Base-by-base conservation (phyloP, 2,888 invertebrate species). In the Eretmocerus hayati region DNA sequence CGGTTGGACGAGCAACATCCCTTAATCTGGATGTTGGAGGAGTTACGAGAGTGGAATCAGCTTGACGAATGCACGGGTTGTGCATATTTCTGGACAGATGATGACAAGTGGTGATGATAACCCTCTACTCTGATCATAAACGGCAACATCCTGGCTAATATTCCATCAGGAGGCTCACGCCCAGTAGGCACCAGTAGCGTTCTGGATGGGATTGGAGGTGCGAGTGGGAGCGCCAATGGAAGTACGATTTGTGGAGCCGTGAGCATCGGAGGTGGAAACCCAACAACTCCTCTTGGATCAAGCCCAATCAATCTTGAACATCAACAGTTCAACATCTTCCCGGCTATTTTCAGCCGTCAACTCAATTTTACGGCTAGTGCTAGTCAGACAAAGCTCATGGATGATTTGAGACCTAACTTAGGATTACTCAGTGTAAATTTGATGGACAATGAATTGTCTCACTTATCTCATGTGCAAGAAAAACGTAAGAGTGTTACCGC, bases 311-410 rank as follows among this genome's bases (percentile, higher is more conserved):
- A 77, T 60, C 62, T 71, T 47, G 80, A 80, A 61, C 83, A 83
- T 57, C 87, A 88, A 70, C 89, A 89, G 76, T 90, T 90, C 77
- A 90, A 90, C 77, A 90, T 90, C 66, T 90, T 90, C 74, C 90
- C 90, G 63, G 90, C 90, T 53, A 90, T 90, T 70, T 90, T 90
- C 74, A 89, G 89, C 76, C 79, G 90, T 56, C 90, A 90, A 74
- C 78, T 90, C 61, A 90, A 90, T 73, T 90, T 90, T 73, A 79
- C 82, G 81, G 84, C 32, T 83, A 85, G 66, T 64, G 83, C 46
- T 82, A 83, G 65, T 22, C 85, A 85, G 65, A 83, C 83, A 59
- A 87, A 87, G 69, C 82, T 89, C 70, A 90, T 90, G 90, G 90
- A 90, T 69, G 90, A 90, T 67, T 74, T 90, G 59, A 75, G 90